Percentiles rank a stretch among this genome's conserved stretches.
These are phyloP conservation scores for Myathropa florea DNA, from an alignment of 2,888 invertebrate species.

Conservation along the genomic window DNA sequence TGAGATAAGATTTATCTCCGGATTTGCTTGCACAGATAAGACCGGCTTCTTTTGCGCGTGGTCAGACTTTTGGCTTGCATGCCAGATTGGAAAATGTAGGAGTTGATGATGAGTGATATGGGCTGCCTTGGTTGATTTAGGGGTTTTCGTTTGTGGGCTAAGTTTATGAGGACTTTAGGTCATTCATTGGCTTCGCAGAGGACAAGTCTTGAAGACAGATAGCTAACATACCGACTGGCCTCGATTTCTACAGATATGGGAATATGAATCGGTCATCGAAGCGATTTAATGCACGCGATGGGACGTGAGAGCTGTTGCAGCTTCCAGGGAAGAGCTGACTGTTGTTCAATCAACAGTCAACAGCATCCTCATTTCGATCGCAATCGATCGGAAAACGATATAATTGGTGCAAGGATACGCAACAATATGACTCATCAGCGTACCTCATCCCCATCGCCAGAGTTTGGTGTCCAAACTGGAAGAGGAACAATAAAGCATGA, in stretches of 20 bases:
- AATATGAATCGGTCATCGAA: neutral
- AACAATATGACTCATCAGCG: conserved; percentile 21
- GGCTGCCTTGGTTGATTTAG: neutral
- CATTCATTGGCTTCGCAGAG: too few relatives aligned
- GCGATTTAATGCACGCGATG: neutral
- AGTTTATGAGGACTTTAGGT: too few relatives aligned
- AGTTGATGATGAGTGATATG: neutral
- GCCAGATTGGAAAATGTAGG: neutral
- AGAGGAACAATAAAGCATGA: conserved; percentile 19
- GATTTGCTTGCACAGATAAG: neutral
- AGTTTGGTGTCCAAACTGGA: neutral
- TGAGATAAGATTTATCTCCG: conserved; percentile 12
- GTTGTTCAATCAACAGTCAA: neutral
- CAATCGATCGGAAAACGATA: conserved; percentile 16
- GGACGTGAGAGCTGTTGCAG: neutral
- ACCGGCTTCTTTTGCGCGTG: neutral
- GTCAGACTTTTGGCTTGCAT: neutral
- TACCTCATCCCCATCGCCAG: neutral
- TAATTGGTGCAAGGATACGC: conserved; percentile 5
- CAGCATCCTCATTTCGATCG: neutral
- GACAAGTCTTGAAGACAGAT: neutral
- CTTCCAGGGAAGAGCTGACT: neutral
- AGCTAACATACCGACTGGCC: neutral
- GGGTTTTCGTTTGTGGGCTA: neutral
- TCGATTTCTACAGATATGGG: neutral